These are phyloP conservation scores for Caenorhabditis wallacei DNA, from an alignment of 2,888 invertebrate species.

Conservation along the genomic window DNA sequence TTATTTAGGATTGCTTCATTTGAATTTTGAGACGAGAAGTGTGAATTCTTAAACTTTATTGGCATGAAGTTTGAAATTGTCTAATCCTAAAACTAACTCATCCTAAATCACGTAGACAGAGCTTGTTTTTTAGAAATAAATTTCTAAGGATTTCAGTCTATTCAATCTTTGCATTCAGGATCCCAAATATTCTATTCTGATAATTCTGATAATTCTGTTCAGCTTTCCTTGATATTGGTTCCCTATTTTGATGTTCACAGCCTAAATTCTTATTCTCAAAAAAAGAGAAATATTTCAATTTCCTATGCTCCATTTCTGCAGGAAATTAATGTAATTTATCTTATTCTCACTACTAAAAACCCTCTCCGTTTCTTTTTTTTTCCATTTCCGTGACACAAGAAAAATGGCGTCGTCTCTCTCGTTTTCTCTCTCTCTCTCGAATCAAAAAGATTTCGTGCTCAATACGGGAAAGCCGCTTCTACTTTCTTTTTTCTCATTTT, in stretches of 20 bases:
- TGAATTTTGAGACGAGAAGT: too few species aligned
- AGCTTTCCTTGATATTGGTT: too few species aligned
- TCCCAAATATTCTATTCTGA: too few species aligned
- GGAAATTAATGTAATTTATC: conserved; percentile 33
- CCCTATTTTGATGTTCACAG: background rate
- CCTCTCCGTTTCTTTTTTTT: conserved; percentile 14
- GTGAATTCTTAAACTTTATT: too few species aligned
- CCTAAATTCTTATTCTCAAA: background rate
- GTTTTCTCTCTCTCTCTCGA: conserved; percentile 9
- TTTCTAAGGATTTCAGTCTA: too few species aligned
- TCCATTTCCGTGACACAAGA: conserved; percentile 31
- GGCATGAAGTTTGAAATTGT: background rate
- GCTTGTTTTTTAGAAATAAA: too few species aligned
- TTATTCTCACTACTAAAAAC: conserved; percentile 13
- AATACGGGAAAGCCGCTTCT: conserved; percentile 12
- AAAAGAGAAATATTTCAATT: background rate
- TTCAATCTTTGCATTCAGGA: too few species aligned
- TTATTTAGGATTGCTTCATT: too few species aligned
- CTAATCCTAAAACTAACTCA: too few species aligned
- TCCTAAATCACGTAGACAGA: too few species aligned
- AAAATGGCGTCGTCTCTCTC: conserved; percentile 13
- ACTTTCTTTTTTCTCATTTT: conserved; percentile 38
- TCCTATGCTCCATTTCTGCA: background rate
- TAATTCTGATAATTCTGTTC: too few species aligned
- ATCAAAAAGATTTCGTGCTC: conserved; percentile 50